Evolutionary conservation across 2,113 vertebrate species (phyloP), one percentile per base, ranked within the genome.

Genomic region (Galemys pyrenaicus): DNA sequence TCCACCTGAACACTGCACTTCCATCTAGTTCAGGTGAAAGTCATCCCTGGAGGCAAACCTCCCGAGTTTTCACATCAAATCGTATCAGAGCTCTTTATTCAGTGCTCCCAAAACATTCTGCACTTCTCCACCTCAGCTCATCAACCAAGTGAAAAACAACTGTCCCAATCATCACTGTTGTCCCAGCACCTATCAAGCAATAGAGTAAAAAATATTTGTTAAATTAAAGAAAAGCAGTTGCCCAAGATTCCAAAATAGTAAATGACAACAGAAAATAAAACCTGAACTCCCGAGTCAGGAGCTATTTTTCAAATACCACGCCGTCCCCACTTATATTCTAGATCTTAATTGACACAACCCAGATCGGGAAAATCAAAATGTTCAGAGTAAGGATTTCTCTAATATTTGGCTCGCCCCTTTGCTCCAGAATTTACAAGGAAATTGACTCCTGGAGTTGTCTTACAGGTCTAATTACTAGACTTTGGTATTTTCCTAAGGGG

Each of bases 221-320:
- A 62, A 71, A 75, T 0, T 30, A 74, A 86, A 70, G 58, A 15
- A 78, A 92, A 94, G 68, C 54, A 91, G 24, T 71, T 94, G 79
- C 15, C 58, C 19, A 89, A 58, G 60, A 1, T 82, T 85, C 62
- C 81, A 44, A 95, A 84, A 89, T 49, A 62, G 46, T 79, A 58
- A 86, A 74, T 56, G 15, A 51, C 39, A 77, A 81, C n/a, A 77
- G n/a, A 85, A 90, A 90, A 84, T 1, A 58, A 3, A 93, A 81
- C 11, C 24, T 64, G 51, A n/a, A 41, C 41, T 91, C 51, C 5
- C 6, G 2, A 77, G 11, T 44, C 28, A 60, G 28, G n/a, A 79
- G 30, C 28, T 78, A 71, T 67, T 30, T 51, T 83, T 30, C 70
- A 51, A 44, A 17, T 46, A 60, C 22, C 22, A 73, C 9, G 60